These are phyloP conservation scores for Eumerus sabulonum DNA, from an alignment of 2,888 invertebrate genomes.

Conservation along the genomic window DNA sequence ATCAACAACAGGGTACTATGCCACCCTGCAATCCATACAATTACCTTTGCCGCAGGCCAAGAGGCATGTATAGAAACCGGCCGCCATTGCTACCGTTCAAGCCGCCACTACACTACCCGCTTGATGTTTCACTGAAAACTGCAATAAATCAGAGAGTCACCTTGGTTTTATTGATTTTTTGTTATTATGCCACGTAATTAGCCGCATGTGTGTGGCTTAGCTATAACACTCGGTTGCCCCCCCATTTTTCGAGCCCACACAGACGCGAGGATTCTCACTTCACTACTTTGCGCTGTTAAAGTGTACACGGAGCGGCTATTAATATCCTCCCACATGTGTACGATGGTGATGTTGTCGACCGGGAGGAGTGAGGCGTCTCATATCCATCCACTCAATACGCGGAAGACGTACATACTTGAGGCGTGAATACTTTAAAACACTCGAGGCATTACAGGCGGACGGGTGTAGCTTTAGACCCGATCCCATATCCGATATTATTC, in stretches of 20 bases:
- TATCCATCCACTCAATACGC: slow-evolving; percentile 61
- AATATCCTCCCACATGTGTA: slow-evolving; percentile 62
- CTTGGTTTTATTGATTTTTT: slow-evolving; percentile 68
- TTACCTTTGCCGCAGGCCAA: slow-evolving; percentile 51
- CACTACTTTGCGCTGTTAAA: slow-evolving; percentile 28
- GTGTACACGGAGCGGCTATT: slow-evolving; percentile 65
- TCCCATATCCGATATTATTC: slow-evolving; percentile 66
- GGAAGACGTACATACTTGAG: slow-evolving; percentile 58
- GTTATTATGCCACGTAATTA: slow-evolving; percentile 67
- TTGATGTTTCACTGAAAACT: slow-evolving; percentile 54
- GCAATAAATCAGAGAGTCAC: slow-evolving; percentile 68
- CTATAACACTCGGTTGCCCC: slow-evolving; percentile 48
- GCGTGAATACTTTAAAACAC: slow-evolving; percentile 67
- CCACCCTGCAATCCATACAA: slow-evolving; percentile 33
- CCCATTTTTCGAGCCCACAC: not conserved
- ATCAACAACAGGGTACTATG: slow-evolving; percentile 7
- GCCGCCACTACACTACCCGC: slow-evolving; percentile 1
- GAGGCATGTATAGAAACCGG: slow-evolving; percentile 49
- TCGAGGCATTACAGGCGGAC: slow-evolving; percentile 23
- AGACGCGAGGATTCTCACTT: not conserved
- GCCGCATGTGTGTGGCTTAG: slow-evolving; percentile 65
- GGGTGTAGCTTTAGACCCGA: slow-evolving; percentile 23
- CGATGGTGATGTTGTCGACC: too few relatives aligned
- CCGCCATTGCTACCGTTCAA: slow-evolving; percentile 8
- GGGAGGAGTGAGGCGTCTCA: slow-evolving; percentile 1